Evolutionary conservation across 2,113 vertebrate genomes (phyloP).

Genomic region (Oreochromis spilurus): DNA sequence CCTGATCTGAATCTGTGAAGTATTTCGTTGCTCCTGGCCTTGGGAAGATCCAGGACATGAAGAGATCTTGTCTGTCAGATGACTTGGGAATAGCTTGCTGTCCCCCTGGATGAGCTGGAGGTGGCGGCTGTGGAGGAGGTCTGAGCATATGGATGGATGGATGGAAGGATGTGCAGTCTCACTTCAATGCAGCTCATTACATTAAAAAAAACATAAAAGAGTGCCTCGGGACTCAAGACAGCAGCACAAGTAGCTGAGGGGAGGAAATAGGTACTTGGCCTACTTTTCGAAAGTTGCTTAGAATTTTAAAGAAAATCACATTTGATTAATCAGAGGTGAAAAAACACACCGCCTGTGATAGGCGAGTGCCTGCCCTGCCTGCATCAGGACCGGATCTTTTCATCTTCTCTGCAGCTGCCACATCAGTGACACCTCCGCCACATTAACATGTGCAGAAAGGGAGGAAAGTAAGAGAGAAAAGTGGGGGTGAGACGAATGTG

Average conservation of each 20-base stretch:
- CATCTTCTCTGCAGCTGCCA: conserved; percentile 12
- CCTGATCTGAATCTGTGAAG: background rate
- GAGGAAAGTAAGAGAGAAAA: background rate
- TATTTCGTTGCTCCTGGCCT: background rate
- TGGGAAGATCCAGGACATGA: background rate
- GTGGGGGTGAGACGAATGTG: background rate
- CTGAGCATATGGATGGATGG: background rate
- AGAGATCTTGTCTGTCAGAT: background rate
- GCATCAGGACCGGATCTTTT: background rate
- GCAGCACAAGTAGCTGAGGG: background rate
- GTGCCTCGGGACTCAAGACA: background rate
- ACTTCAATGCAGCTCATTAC: conserved; percentile 4
- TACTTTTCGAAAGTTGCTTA: conserved; percentile 11
- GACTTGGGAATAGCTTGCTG: background rate
- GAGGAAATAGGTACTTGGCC: background rate
- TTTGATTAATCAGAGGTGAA: conserved; percentile 1
- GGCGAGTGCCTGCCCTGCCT: background rate
- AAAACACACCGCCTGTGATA: background rate
- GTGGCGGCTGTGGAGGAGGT: background rate
- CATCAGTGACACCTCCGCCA: background rate
- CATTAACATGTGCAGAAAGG: conserved; percentile 15
- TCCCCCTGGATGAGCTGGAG: background rate
- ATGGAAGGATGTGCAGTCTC: background rate
- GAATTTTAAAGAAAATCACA: conserved; percentile 9
- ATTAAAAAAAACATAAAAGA: background rate